Base-by-base conservation (phyloP, 2,113 vertebrate species). In the Cyanistes caeruleus region DNA sequence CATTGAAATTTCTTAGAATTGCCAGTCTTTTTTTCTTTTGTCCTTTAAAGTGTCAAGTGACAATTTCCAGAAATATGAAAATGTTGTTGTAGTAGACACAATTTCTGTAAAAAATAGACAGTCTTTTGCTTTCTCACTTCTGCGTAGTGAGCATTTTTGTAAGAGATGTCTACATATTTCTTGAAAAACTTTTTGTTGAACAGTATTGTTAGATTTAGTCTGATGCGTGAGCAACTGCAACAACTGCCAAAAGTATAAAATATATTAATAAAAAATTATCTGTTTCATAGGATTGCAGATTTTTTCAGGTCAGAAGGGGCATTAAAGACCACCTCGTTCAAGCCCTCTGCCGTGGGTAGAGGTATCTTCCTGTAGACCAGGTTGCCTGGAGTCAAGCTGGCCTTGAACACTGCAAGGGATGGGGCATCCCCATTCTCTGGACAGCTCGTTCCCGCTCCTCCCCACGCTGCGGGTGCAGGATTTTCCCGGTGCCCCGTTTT, bases 401-500 rank as follows among this genome's bases (percentile, higher is more conserved):
- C 24, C n/a, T n/a, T 17, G 63, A 16, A 23, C 30, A 3, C 41
- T 48, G 31, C 39, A 23, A n/a, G 24, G 46, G 14, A 22, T 15
- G 39, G 4, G 35, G 17, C 55, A 31, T 2, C 39, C 21, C 9
- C 11, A 30, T 8, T 15, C 20, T 14, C 53, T 0, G 39, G 2
- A 2, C 13, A 53, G 0, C 62, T 59, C 4, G 14, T 25, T 8
- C 20, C 52, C 3, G 59, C 11, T 60, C 7, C 59, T 30, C 15
- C 11, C 13, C 10, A 5, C 2, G 22, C 53, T 6, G 7, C 0
- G 39, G 48, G 39, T 0, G 20, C 6, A 2, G n/a, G 0, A 7
- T 15, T 17, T 2, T 6, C 7, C n/a, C 8, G 0, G 0, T 0
- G 1, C 15, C 52, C 43, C 6, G 4, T 0, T 22, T 8, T 1